Evolutionary conservation across 2,888 invertebrate genomes (phyloP), one percentile per base, ranked within the genome.

Genomic region (Elmis aenea): DNA sequence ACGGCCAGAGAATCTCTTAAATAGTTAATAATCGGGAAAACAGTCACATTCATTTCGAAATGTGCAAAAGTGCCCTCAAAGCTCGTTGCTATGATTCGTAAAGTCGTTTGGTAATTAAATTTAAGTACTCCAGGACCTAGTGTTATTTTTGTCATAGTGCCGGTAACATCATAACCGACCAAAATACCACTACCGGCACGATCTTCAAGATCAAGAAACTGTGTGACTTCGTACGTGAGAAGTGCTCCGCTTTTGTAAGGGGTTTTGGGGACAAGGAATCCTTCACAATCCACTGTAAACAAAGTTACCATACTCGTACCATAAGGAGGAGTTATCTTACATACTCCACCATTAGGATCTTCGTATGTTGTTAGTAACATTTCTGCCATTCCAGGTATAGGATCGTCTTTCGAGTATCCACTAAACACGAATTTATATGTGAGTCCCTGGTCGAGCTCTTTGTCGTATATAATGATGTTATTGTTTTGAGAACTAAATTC

Each of bases 241-340:
- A 18, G 5, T 8, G 18, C 5, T 18, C 5, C 5, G 18, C 8
- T 18, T 8, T 6, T 6, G 8, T 6, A 18, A 18, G 18, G 5
- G 11, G 13, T 3, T 13, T 13, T 3, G 6, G 8, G 6, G 5
- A 16, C 9, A 5, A 6, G 16, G 8, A 25, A 9, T 2, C 5
- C 16, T 1, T 3, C 5, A n/a, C 35, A 35, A 3, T 18, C 6
- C 6, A 35, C 13, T 5, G 28, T 21, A 18, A 35, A 35, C 3
- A 8, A 2, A 9, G 28, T 35, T 6, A 28, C 2, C 28, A 28
- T 22, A n/a, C 15, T 15, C 10, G 14, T 15, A 9, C 35, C 35
- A 3, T 25, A n/a, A 2, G 3, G 13, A 10, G 32, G 32, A 12
- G 3, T 8, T 1, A 32, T 16, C 3, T 4, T 9, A 9, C 32